Percentiles rank a stretch among this genome's conserved stretches.
These are phyloP conservation scores for Pemphredon lugubris DNA, from an alignment of 2,888 invertebrate species.

Conservation along the genomic window DNA sequence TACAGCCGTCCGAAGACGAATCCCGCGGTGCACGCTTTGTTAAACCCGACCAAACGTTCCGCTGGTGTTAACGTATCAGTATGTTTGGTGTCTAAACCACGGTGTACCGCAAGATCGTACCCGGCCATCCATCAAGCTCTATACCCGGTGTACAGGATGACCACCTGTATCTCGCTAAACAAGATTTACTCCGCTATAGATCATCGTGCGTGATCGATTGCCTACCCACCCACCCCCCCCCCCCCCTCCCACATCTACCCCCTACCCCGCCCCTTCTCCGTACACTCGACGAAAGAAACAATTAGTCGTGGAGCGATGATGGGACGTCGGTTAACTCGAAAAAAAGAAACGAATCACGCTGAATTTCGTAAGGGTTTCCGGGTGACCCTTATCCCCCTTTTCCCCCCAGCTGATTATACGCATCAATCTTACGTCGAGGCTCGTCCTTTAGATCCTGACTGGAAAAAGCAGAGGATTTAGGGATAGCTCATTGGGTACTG, in stretches of 20 bases:
- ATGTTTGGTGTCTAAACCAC: conserved; percentile 63
- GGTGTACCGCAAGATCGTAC: conserved; percentile 62
- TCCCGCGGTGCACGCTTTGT: conserved; percentile 26
- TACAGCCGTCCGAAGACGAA: conserved; percentile 37
- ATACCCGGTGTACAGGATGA: conserved; percentile 54
- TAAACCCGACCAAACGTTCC: conserved; percentile 38
- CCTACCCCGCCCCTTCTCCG: no score
- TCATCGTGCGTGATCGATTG: conserved; percentile 62
- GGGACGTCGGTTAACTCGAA: neutral
- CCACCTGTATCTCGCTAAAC: conserved; percentile 67
- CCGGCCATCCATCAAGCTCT: conserved; percentile 63
- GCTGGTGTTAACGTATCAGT: conserved; percentile 57
- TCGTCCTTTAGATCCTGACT: no score
- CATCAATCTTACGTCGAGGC: conserved; percentile 15
- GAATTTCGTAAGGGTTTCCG: conserved; percentile 8
- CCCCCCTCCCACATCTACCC: no score
- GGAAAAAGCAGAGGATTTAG: neutral
- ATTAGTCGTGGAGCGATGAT: conserved; percentile 48
- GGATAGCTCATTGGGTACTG: neutral
- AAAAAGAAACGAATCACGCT: conserved; percentile 37
- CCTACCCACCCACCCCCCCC: no score
- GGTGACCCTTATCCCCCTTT: neutral
- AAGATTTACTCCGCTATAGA: conserved; percentile 63
- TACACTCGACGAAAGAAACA: conserved; percentile 59
- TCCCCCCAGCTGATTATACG: neutral